Base-by-base conservation (phyloP, 2,888 invertebrate species). In the Ellobium chinense region DNA sequence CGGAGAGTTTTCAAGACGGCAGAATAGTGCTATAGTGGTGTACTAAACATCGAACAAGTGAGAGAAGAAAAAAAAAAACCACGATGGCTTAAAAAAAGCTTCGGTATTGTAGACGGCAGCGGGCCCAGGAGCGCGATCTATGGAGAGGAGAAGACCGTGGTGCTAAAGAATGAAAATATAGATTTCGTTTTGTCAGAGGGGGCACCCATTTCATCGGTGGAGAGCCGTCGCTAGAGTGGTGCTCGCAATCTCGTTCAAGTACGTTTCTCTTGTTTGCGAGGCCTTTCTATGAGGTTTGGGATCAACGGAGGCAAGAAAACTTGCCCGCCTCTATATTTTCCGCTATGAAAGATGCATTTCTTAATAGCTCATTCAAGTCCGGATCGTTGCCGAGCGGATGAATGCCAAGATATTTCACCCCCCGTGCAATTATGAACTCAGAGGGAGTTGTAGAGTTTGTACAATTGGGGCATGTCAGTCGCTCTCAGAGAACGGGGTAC, bases 231-330 rank as follows among this genome's bases (percentile, higher is more conserved):
- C 31, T 60, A 56, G 56, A 72, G 72, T 29, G 72, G 27, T 60
- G 46, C 72, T 58, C 36, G 9, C 27, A 60, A 56, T 37, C 72
- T 34, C 72, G 58, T 58, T 72, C 58, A 46, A 72, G 58, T 29
- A 56, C 36, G 60, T 72, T 58, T 72, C 58, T 36, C 5, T 60
- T 72, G 60, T 72, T 72, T 72, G 58, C 72, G 58, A 60, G 36
- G 18, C 27, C 31, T 29, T 72, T 72, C 60, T 36, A 34, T 21
- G 9, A 72, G 18, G 37, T 54, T 37, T 72, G 36, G 56, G 46
- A 72, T 72, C 72, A 72, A 72, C 72, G 72, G 56, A 72, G 37
- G 60, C 56, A 37, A 58, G 60, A 72, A 54, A 60, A 72, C 72
- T 36, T 12, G 18, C 60, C 72, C 58, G 37, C 72, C 72, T 72